Evolutionary conservation across 2,113 vertebrate species (phyloP), one percentile per base, ranked within the genome.

Genomic region (Narcine bancroftii): DNA sequence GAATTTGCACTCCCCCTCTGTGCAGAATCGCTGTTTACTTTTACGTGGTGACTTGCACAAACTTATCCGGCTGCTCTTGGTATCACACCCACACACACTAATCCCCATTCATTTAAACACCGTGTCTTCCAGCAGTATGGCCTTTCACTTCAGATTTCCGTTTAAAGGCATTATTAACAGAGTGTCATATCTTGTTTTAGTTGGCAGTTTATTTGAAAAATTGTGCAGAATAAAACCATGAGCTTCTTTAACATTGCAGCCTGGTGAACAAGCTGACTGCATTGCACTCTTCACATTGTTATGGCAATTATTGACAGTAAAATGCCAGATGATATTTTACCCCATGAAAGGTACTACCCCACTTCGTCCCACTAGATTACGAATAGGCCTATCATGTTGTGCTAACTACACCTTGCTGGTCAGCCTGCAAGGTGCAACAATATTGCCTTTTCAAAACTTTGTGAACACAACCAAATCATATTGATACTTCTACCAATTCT

Each of bases 1-100:
- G 60, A 21, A 63, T 87, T 36, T 91, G 60, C 42, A 47, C 89
- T 91, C 89, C 89, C 89, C 60, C 42, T 66, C 89, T 26, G 89
- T 13, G 10, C 6, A 91, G 89, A 91, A 66, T 91, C 63, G 47
- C 15, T 91, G 89, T 91, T 91, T 91, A 91, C 89, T 91, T 91
- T 69, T 91, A 91, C 63, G 29, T 91, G 63, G 63, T 91, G 89
- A 69, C 89, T 91, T 69, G 65, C 89, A 69, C 65, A 69, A 91
- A 91, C 89, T 91, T 66, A 91, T 24, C 63, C 63, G 21, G 42
- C 63, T 47, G 63, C 60, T 91, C 89, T 69, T n/a, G 24, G 24
- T 91, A 45, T 91, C 65, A 69, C 39, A 71, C 65, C 42, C 63
- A 66, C 89, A 91, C 89, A 45, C 63, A 69, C 87, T 69, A 66